A percentile compares a stretch with the other conserved stretches of the same genome.
Conservation (phyloP, 2,797 vertebrate genomes). For the Sebastes wilsoni region DNA sequence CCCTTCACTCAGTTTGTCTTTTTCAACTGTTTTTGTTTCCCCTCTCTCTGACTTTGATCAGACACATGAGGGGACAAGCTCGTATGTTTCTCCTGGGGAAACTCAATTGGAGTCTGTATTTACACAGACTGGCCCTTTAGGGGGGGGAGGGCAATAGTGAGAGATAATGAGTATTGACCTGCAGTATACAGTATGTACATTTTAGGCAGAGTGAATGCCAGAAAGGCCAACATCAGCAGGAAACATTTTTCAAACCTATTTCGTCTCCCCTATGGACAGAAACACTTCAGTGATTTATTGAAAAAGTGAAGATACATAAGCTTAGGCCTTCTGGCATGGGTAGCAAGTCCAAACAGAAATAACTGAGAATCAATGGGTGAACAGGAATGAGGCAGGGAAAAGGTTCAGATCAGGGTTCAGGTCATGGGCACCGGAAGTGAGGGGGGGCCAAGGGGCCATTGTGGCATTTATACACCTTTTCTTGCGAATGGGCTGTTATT, state of each 20-base stretch:
- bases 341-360: neutral
- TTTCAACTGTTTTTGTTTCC: slow-evolving; percentile 30
- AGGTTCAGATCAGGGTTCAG: neutral
- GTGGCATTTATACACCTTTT: too few relatives aligned
- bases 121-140: neutral
- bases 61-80: slow-evolving; percentile 2
- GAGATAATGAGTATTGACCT: neutral
- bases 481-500: too few relatives aligned
- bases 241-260: too few relatives aligned
- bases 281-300: too few relatives aligned
- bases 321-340: neutral
- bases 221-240: neutral
- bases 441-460: too few relatives aligned
- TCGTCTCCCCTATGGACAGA: too few relatives aligned
- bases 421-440: too few relatives aligned
- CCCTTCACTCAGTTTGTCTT: slow-evolving; percentile 2
- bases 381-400: neutral
- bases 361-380: neutral
- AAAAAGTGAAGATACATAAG: neutral
- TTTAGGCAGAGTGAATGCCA: neutral
- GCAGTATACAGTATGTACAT: neutral
- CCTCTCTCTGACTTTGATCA: slow-evolving; percentile 37
- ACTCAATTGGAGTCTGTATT: neutral
- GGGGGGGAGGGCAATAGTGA: neutral
- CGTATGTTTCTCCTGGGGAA: neutral